These are phyloP conservation scores for Drosophila bocqueti DNA, from an alignment of 1,140 invertebrate genomes.

Conservation along the genomic window DNA sequence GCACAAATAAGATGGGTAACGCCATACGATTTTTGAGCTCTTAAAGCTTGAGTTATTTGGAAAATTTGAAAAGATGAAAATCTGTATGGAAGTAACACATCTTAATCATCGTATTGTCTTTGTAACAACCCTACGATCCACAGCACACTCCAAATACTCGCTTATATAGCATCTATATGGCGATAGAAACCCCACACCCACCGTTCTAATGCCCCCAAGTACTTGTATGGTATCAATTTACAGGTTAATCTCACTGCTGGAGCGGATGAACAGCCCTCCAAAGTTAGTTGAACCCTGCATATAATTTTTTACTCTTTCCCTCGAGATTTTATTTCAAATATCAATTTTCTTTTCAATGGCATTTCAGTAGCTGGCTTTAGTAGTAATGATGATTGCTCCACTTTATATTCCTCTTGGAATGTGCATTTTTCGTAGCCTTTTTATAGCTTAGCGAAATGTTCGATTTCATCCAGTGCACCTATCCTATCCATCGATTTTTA, in stretches of 20 bases:
- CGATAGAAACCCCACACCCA: constrained; percentile 19
- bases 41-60: not conserved
- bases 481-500: constrained; percentile 9
- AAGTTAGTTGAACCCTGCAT: constrained; percentile 78
- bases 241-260: constrained; percentile 85
- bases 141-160: constrained; percentile 22
- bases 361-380: constrained; percentile 46
- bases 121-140: not conserved
- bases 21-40: not conserved
- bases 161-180: constrained; percentile 7
- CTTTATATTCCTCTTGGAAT: constrained; percentile 30
- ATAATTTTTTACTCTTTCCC: constrained; percentile 26
- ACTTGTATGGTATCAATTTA: constrained; percentile 71
- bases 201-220: constrained; percentile 53
- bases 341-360: constrained; percentile 30
- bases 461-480: constrained; percentile 16
- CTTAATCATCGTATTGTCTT: not conserved
- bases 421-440: constrained; percentile 42
- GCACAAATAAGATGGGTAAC: not conserved
- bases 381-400: constrained; percentile 27
- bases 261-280: constrained; percentile 84
- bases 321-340: constrained; percentile 2
- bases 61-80: not conserved
- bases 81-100: not conserved
- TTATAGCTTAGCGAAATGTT: constrained; percentile 15